Percentiles rank a stretch among this genome's conserved stretches.
These are phyloP conservation scores for Paedocypris micromegethes DNA, from an alignment of 2,797 vertebrate genomes.

Conservation along the genomic window DNA sequence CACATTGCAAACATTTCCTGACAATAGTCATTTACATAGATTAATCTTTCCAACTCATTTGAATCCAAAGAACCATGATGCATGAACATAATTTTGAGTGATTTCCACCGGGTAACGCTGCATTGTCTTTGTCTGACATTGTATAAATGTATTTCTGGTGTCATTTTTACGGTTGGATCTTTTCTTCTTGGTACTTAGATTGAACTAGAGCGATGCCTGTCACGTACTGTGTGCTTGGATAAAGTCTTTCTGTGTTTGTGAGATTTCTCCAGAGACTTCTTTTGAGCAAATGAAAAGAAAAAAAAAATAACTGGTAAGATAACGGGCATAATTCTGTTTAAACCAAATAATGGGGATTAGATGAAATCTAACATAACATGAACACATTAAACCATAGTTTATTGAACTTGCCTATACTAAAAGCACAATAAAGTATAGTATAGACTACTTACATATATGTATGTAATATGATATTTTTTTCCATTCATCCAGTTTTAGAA, in stretches of 20 bases:
- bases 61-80: constrained; percentile 26
- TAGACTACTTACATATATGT: no score
- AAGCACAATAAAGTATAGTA: no score
- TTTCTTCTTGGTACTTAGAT: constrained; percentile 23
- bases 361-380: no score
- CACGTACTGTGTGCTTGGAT: background rate
- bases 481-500: no score
- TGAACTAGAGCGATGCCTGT: constrained; percentile 35
- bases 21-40: constrained; percentile 31
- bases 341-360: no score
- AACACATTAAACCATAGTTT: no score
- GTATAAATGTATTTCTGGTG: background rate
- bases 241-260: constrained; percentile 8
- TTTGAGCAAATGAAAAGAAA: constrained; percentile 4
- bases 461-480: no score
- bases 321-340: no score
- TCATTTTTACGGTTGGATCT: constrained; percentile 25
- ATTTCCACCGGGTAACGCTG: constrained; percentile 32
- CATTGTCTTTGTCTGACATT: constrained; percentile 31
- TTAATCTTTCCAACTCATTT: constrained; percentile 39
- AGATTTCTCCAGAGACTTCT: constrained; percentile 19
- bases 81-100: constrained; percentile 38
- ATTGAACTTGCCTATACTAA: no score
- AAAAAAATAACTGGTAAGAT: background rate
- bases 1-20: constrained; percentile 26